Evolutionary conservation across 2,888 invertebrate species (phyloP).

Genomic region (Drosophila heteroneura): DNA sequence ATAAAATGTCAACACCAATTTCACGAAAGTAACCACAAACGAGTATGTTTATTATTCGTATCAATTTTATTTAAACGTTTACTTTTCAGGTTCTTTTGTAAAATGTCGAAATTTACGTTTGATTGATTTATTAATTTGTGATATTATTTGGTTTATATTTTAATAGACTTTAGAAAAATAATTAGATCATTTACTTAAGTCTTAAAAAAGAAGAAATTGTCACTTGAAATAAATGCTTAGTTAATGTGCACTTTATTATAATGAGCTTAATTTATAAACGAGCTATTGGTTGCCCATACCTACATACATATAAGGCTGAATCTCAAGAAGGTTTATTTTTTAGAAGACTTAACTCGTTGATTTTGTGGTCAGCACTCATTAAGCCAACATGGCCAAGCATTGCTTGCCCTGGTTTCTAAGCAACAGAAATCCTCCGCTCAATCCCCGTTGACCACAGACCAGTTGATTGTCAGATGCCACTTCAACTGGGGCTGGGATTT

Average conservation of each 20-base stretch:
- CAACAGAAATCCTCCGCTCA: not conserved
- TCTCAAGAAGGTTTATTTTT: constrained; percentile 51
- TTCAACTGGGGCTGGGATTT: not conserved
- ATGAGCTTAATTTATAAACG: constrained; percentile 45
- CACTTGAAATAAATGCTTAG: not conserved
- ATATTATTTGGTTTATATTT: not conserved
- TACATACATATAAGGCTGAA: constrained; percentile 7
- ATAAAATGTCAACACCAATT: constrained; percentile 58
- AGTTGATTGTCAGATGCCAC: constrained; percentile 25
- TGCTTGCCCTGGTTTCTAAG: constrained; percentile 46
- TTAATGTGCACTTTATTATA: constrained; percentile 20
- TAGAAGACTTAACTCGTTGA: constrained; percentile 72
- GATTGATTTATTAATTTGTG: not conserved
- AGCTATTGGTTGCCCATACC: not conserved
- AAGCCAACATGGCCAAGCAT: constrained; percentile 59
- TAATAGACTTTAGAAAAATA: not conserved
- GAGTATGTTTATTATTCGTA: constrained; percentile 28
- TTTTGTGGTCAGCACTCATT: constrained; percentile 78
- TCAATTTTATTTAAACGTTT: constrained; percentile 4
- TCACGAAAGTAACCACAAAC: constrained; percentile 43
- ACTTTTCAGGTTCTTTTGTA: too few relatives aligned
- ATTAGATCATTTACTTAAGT: not conserved
- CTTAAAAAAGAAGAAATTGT: not conserved
- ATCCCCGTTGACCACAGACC: constrained; percentile 4
- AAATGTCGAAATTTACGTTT: not conserved